These are phyloP conservation scores for Panagrolaimus sp. DNA, from an alignment of 1,140 invertebrate species.

Conservation along the genomic window DNA sequence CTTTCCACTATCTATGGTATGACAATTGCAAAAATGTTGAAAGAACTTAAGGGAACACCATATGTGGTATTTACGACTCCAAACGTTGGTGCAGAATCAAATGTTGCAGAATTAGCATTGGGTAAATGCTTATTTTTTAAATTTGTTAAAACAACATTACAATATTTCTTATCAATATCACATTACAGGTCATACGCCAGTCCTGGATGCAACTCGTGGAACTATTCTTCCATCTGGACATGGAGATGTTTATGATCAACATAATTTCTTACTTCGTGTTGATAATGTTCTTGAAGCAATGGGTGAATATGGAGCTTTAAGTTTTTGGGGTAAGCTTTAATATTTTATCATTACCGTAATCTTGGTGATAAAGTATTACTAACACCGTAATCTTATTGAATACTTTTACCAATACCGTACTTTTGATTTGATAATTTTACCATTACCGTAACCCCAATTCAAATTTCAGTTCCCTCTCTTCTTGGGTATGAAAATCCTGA, in stretches of 20 bases:
- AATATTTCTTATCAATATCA: too few species aligned
- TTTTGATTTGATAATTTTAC: too few species aligned
- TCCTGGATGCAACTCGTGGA: background rate
- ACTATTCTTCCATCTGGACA: background rate
- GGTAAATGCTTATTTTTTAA: background rate
- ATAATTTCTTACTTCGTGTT: background rate
- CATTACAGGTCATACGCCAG: background rate
- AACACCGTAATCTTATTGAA: too few species aligned
- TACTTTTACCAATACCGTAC: too few species aligned
- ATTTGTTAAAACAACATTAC: too few species aligned
- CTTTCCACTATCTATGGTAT: background rate
- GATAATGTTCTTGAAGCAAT: background rate
- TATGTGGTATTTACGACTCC: background rate
- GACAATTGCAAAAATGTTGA: conserved; percentile 9
- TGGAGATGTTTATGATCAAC: background rate
- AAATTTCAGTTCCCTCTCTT: background rate
- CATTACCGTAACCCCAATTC: too few species aligned
- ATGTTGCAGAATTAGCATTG: background rate
- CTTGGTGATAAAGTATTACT: too few species aligned
- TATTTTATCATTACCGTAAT: background rate
- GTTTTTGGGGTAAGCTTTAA: background rate
- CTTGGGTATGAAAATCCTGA: background rate
- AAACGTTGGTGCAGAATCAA: background rate
- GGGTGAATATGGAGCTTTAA: background rate
- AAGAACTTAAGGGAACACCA: background rate